Conservation (phyloP, 2,888 invertebrate genomes). For the Druceiella hillmani region DNA sequence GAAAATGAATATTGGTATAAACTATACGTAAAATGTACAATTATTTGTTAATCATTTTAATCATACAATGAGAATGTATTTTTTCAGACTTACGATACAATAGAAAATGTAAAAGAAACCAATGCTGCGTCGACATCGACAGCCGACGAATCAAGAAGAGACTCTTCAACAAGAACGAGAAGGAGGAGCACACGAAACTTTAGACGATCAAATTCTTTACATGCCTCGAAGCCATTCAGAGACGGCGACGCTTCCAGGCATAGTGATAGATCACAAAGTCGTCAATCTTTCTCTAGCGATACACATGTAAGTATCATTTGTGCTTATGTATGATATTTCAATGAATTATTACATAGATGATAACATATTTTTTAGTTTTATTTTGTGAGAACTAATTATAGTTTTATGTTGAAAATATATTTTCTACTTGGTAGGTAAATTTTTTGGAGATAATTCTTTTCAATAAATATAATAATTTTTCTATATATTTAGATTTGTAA, state of each 20-base stretch:
- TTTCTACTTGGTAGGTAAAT: too few species aligned
- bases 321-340: neutral
- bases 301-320: slow-evolving; percentile 51
- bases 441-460: too few species aligned
- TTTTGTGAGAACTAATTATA: too few species aligned
- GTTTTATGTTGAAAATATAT: too few species aligned
- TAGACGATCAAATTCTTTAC: slow-evolving; percentile 31
- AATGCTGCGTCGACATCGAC: slow-evolving; percentile 12
- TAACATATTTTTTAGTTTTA: slow-evolving; percentile 22
- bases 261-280: too few species aligned
- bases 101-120: slow-evolving; percentile 25
- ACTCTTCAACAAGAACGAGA: slow-evolving; percentile 7
- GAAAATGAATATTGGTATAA: too few species aligned
- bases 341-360: slow-evolving; percentile 11
- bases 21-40: too few species aligned
- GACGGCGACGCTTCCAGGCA: slow-evolving; percentile 35
- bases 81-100: slow-evolving; percentile 46
- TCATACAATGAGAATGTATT: too few species aligned
- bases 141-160: slow-evolving; percentile 26
- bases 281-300: slow-evolving; percentile 62
- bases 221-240: slow-evolving; percentile 21
- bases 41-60: too few species aligned
- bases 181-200: slow-evolving; percentile 24
- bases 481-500: too few species aligned
- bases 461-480: too few species aligned